phyloP scores from a whole-genome alignment of 2,888 invertebrate genomes.

The Lepidochrysops patricia region DNA sequence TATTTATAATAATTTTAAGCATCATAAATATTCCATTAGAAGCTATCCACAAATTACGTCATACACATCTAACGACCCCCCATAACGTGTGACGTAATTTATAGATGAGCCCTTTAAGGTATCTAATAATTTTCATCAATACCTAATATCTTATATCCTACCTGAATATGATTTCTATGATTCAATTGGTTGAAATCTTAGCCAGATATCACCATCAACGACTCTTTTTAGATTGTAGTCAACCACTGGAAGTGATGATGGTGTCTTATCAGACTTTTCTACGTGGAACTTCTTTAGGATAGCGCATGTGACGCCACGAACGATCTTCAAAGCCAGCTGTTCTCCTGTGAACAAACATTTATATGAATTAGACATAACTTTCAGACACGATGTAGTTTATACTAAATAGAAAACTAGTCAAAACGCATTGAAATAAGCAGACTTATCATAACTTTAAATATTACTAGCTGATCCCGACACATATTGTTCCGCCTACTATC shows the following conservation, averaged over 20 bases:
- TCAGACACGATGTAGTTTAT: no score
- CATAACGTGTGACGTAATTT: no score
- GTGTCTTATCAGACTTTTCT: constrained; percentile 40
- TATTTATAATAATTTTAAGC: no score
- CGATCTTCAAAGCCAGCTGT: constrained; percentile 44
- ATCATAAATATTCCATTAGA: no score
- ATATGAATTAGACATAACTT: constrained; percentile 10
- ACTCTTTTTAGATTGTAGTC: constrained; percentile 53
- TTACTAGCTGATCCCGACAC: no score
- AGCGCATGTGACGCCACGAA: constrained; percentile 35
- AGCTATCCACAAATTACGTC: no score
- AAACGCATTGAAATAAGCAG: no score
- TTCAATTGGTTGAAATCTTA: constrained; percentile 36
- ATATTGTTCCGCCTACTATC: no score
- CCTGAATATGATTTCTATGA: background rate
- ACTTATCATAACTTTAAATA: no score
- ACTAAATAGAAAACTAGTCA: no score
- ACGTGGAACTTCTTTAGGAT: constrained; percentile 43
- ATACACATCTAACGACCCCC: no score
- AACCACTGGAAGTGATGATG: constrained; percentile 33
- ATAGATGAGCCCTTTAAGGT: no score
- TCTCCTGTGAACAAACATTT: constrained; percentile 43
- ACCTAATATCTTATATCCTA: background rate
- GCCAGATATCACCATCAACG: constrained; percentile 46
- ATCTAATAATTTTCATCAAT: background rate